Conservation (phyloP, 2,113 vertebrate genomes). For the Albula goreensis region DNA sequence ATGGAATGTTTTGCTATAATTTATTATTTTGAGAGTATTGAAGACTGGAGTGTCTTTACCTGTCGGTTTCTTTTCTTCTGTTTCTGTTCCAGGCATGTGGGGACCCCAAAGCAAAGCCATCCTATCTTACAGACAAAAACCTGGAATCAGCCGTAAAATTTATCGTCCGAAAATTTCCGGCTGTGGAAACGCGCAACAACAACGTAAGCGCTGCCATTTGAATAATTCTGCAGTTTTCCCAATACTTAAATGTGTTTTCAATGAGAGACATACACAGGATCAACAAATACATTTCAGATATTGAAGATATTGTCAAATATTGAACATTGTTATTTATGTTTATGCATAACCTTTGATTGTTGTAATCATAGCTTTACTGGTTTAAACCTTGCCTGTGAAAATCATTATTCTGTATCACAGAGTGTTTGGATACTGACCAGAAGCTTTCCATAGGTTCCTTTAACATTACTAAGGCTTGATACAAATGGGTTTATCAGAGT, state of each 20-base stretch:
- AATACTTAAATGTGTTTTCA: neutral
- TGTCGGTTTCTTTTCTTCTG: slow-evolving; percentile 32
- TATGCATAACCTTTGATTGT: neutral
- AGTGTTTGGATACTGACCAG: neutral
- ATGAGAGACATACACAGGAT: too few relatives aligned
- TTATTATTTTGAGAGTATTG: slow-evolving; percentile 72
- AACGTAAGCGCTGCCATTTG: slow-evolving; percentile 80
- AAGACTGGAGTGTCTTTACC: slow-evolving; percentile 39
- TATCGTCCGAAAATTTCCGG: slow-evolving; percentile 96
- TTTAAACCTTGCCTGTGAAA: neutral
- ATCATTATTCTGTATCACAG: neutral
- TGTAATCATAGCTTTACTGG: neutral
- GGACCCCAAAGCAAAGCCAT: slow-evolving; percentile 97
- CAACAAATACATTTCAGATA: too few relatives aligned
- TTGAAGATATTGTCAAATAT: too few relatives aligned
- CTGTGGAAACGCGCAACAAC: slow-evolving; percentile 96
- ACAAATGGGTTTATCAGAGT: neutral
- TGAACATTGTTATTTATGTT: neutral
- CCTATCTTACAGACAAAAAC: slow-evolving; percentile 98
- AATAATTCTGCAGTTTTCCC: neutral
- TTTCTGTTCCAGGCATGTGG: slow-evolving; percentile 85
- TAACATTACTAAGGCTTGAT: neutral
- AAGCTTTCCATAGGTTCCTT: neutral
- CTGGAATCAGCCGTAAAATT: slow-evolving; percentile 98
- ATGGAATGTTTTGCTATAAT: neutral